phyloP scores from a whole-genome alignment of 1,140 invertebrate genomes.

The Ostrea denselamellosa region DNA sequence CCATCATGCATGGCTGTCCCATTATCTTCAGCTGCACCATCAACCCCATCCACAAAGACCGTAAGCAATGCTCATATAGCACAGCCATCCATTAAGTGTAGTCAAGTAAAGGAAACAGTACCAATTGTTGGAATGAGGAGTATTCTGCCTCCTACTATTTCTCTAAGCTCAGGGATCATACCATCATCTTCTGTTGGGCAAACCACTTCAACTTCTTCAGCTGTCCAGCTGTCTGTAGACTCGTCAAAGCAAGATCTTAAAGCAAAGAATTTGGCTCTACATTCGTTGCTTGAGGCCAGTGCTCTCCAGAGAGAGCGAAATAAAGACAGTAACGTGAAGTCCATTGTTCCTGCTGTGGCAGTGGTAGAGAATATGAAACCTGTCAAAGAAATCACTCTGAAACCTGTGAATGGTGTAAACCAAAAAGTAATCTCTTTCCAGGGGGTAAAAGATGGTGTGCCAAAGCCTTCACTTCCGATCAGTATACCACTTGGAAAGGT shows the following conservation, averaged over 20 bases:
- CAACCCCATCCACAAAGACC: slow-evolving; percentile 9
- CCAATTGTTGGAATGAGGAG: slow-evolving; percentile 4
- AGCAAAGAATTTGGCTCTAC: slow-evolving; percentile 41
- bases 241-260: slow-evolving; percentile 8
- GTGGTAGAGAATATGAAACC: slow-evolving; percentile 9
- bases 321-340: slow-evolving; percentile 34
- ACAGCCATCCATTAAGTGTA: background rate
- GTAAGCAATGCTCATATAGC: background rate
- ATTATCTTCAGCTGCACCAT: slow-evolving; percentile 12
- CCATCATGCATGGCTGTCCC: background rate
- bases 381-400: background rate
- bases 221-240: background rate
- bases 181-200: slow-evolving; percentile 2
- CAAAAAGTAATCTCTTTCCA: slow-evolving; percentile 9
- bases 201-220: slow-evolving; percentile 2
- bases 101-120: background rate
- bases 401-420: slow-evolving; percentile 42
- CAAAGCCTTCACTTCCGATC: slow-evolving; percentile 19
- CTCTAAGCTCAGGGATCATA: slow-evolving; percentile 30
- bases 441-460: background rate
- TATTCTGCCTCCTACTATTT: background rate
- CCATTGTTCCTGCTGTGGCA: slow-evolving; percentile 1
- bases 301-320: slow-evolving; percentile 45
- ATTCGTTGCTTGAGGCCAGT: slow-evolving; percentile 51
- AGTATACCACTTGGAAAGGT: slow-evolving; percentile 31